Base-by-base conservation (phyloP, 1,140 invertebrate species). In the Zaprionus kolodkinae region DNA sequence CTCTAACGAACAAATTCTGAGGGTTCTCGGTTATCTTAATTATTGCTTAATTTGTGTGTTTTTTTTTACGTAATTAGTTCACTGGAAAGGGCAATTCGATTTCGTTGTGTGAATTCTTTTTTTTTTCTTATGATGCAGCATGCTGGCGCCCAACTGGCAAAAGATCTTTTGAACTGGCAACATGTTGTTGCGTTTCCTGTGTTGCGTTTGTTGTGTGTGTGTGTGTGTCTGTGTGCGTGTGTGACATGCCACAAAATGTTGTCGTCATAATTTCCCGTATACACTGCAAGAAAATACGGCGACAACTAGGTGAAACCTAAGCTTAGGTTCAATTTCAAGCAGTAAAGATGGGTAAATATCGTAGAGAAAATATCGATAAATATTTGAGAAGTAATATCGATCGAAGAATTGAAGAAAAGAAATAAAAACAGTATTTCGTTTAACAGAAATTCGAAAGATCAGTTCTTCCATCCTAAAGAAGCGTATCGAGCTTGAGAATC, bases 231-330 rank as follows among this genome's bases (percentile, higher is more conserved):
- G 56, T 15, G 25, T 36, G 27, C 11, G 55, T 61, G 55, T 72
- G 56, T 61, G 62, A 64, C 73, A 72, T 72, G 73, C 73, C 69
- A 76, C 73, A 76, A 76, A 72, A 72, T 60, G 73, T 72, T 72
- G 74, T 76, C 69, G 62, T 62, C 56, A 72, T 66, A 70, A 74
- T 69, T 61, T 64, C 21, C 7, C 17, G 43, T 30, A 21, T 59
- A 71, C 72, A 75, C 73, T 76, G 73, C 61, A n/a, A 30, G 33
- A 59, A 69, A 69, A 33, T 45, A 15, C 3, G 6, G 2, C 40
- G 40, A 15, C 2, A 43, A 15, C 2, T n/a, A 2, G 0, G 2
- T 9, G 11, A 13, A 6, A 50, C 3, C 3, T 11, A 21, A 21
- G 10, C 38, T 0, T 5, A 40, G 12, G 10, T 12, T 38, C 9